Evolutionary conservation across 2,888 invertebrate species (phyloP), one percentile per base, ranked within the genome.

Genomic region (Sphaeridia pumilis): DNA sequence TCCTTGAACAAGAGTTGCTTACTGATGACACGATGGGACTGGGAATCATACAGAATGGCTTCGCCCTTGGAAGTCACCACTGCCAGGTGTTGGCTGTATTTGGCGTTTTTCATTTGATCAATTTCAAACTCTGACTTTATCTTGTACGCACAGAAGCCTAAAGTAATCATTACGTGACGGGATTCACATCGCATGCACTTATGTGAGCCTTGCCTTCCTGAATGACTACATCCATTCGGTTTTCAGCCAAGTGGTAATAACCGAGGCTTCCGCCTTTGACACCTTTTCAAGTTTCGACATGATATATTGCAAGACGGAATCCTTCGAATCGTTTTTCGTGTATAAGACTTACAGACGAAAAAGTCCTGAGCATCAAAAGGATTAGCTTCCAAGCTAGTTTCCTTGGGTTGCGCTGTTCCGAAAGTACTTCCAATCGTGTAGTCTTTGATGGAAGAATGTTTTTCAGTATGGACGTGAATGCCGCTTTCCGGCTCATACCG

Each of bases 231-330:
- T 63, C 62, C 17, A 56, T 24, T 43, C 58, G 54, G 4, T 45
- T 52, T 20, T 60, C 59, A 21, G 45, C 56, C 14, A 63, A 54
- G 35, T 63, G 64, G 35, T 56, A 61, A 27, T 64, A 63, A 47
- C 52, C 60, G 4, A 60, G 38, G 28, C 55, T 55, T 0, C 64
- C 64, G 7, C 54, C n/a, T n/a, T n/a, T n/a, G n/a, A n/a, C n/a
- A n/a, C 60, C 54, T n/a, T n/a, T n/a, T n/a, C n/a, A n/a, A n/a
- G n/a, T n/a, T n/a, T n/a, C n/a, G n/a, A n/a, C n/a, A n/a, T n/a
- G n/a, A n/a, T n/a, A n/a, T n/a, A n/a, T n/a, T n/a, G n/a, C n/a
- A n/a, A n/a, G n/a, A n/a, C n/a, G n/a, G n/a, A n/a, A n/a, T n/a
- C n/a, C n/a, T n/a, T n/a, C n/a, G n/a, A n/a, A n/a, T n/a, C n/a